Evolutionary conservation across 2,888 invertebrate genomes (phyloP), one percentile per base, ranked within the genome.

Genomic region (Pollenia labialis): DNA sequence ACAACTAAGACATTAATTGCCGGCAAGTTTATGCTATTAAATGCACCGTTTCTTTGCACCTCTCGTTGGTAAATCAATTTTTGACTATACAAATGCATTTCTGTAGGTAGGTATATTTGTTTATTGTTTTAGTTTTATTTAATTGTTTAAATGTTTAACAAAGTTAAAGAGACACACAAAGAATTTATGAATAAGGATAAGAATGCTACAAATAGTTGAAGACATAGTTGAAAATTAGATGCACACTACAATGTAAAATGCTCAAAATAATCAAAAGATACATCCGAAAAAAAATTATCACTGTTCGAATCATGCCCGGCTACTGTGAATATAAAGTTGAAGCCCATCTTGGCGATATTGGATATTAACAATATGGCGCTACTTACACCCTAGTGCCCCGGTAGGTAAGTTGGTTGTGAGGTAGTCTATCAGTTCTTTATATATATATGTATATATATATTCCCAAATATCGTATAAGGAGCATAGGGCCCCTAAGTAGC

Each of bases 81-180:
- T 42, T 23, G 23, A 72, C 8, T 64, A 52, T n/a, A 60, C 40
- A 44, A 4, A 18, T 10, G 62, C 18, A 48, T 69, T 12, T 8
- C n/a, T 68, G 54, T 23, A 60, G 60, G 54, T 23, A 60, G 60
- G 44, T 16, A 2, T 56, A n/a, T 44, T 32, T 32, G 4, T 75
- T 82, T 48, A 82, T 76, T 71, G 62, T 82, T 82, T 76, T 69
- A 82, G 60, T 40, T 66, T 69, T 18, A 62, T 82, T 76, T 64
- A 82, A 76, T 71, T 76, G 54, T 71, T 76, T 50, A 62, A 62
- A 32, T 68, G 18, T 69, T 75, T 75, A 68, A 52, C 40, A 75
- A 69, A 42, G 23, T 58, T 14, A 23, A 32, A 48, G 56, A 7
- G 23, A 23, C 23, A 23, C 23, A 23, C 23, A 4, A 50, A 75